Conservation (phyloP, 2,113 vertebrate genomes). For the Tichodroma muraria region DNA sequence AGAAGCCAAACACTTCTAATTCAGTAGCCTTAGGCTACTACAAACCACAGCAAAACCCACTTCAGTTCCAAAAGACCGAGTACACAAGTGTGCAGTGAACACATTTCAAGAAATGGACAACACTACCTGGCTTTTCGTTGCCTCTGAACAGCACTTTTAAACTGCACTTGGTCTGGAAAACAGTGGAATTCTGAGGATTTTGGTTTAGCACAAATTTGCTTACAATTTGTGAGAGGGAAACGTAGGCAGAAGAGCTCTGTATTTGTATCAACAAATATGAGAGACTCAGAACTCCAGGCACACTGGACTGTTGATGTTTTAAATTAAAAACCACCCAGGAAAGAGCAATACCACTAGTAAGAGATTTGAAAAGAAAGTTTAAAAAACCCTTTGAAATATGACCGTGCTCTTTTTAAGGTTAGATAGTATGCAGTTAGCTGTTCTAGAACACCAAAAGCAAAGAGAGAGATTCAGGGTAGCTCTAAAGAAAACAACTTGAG, state of each 20-base stretch:
- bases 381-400: background rate
- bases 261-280: background rate
- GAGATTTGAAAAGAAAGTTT: background rate
- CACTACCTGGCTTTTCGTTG: background rate
- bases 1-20: background rate
- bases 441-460: background rate
- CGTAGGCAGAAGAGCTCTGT: background rate
- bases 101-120: background rate
- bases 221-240: background rate
- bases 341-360: background rate
- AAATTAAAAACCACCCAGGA: background rate
- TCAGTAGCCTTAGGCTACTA: background rate
- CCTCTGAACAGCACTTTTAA: background rate
- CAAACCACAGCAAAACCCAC: background rate
- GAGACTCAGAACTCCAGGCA: background rate
- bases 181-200: background rate
- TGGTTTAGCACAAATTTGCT: background rate
- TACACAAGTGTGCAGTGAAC: background rate
- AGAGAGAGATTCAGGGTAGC: background rate
- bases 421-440: background rate
- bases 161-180: background rate
- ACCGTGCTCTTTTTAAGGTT: background rate
- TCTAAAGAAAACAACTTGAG: background rate
- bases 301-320: too few relatives aligned
- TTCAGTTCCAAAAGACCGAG: background rate